Evolutionary conservation across 2,797 vertebrate genomes (phyloP).

Genomic region (Atherinosoma microstoma): DNA sequence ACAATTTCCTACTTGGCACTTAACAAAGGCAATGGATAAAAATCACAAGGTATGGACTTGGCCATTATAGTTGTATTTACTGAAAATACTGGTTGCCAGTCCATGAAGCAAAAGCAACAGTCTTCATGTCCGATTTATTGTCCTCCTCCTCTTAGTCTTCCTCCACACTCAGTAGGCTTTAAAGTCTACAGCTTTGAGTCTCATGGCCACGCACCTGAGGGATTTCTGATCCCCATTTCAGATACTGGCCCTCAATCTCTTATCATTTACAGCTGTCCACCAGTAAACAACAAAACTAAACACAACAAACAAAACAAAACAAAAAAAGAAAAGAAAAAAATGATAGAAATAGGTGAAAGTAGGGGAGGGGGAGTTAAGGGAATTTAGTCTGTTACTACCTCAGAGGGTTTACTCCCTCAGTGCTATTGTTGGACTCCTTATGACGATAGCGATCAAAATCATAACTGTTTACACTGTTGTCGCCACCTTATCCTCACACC

Average conservation of each 20-base stretch:
- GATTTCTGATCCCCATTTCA: conserved; percentile 88
- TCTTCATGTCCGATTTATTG: conserved; percentile 25
- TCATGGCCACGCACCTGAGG: conserved; percentile 81
- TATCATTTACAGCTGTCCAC: conserved; percentile 87
- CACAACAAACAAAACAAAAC: conserved; percentile 67
- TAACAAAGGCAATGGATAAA: neutral
- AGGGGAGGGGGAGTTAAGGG: conserved; percentile 47
- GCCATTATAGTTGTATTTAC: neutral
- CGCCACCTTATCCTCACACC: conserved; percentile 71
- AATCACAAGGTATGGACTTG: neutral
- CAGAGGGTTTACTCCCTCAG: conserved; percentile 61
- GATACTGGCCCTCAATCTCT: conserved; percentile 83
- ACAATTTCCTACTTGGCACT: neutral
- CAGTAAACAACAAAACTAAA: conserved; percentile 85
- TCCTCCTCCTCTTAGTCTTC: conserved; percentile 50
- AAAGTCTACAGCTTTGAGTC: conserved; percentile 76
- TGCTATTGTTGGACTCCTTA: conserved; percentile 55
- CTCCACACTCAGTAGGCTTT: conserved; percentile 56
- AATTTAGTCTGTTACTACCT: conserved; percentile 60
- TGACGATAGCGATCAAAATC: conserved; percentile 80
- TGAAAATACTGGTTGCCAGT: conserved; percentile 13
- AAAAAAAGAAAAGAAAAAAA: conserved; percentile 46
- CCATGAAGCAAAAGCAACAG: conserved; percentile 20
- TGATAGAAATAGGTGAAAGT: conserved; percentile 77
- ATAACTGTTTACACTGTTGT: conserved; percentile 78